These are phyloP conservation scores for Plectropomus leopardus DNA, from an alignment of 2,113 vertebrate genomes.

Conservation along the genomic window DNA sequence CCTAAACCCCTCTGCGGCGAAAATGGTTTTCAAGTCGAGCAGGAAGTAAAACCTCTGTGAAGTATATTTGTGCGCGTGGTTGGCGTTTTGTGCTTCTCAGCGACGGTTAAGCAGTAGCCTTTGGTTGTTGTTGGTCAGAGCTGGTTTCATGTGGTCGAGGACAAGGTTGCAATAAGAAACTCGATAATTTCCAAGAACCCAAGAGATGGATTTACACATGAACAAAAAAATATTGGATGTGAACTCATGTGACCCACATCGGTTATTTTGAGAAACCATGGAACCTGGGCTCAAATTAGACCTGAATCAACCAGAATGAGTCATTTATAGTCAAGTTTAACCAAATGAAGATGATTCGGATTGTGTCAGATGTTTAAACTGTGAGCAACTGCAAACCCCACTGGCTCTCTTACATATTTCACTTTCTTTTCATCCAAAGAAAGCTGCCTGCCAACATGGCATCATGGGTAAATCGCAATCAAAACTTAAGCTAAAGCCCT, in stretches of 20 bases:
- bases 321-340: background rate
- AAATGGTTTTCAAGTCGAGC: conserved; percentile 42
- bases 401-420: background rate
- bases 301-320: background rate
- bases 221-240: conserved; percentile 38
- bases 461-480: conserved; percentile 3
- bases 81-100: conserved; percentile 38
- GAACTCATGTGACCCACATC: conserved; percentile 44
- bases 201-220: conserved; percentile 61
- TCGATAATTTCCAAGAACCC: conserved; percentile 62
- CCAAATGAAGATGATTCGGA: background rate
- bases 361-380: background rate
- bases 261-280: conserved; percentile 43
- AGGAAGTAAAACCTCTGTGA: conserved; percentile 54
- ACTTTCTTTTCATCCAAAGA: background rate
- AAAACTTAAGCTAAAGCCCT: conserved; percentile 7
- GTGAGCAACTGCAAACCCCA: background rate
- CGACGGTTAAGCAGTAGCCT: conserved; percentile 49
- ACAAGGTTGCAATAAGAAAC: conserved; percentile 32
- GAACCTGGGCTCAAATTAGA: conserved; percentile 34
- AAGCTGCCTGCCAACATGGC: conserved; percentile 19
- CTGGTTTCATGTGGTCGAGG: conserved; percentile 56
- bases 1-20: conserved; percentile 41
- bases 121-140: conserved; percentile 46
- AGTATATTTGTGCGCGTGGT: conserved; percentile 57